These are phyloP conservation scores for Nebria salina DNA, from an alignment of 2,888 invertebrate species.

Conservation along the genomic window DNA sequence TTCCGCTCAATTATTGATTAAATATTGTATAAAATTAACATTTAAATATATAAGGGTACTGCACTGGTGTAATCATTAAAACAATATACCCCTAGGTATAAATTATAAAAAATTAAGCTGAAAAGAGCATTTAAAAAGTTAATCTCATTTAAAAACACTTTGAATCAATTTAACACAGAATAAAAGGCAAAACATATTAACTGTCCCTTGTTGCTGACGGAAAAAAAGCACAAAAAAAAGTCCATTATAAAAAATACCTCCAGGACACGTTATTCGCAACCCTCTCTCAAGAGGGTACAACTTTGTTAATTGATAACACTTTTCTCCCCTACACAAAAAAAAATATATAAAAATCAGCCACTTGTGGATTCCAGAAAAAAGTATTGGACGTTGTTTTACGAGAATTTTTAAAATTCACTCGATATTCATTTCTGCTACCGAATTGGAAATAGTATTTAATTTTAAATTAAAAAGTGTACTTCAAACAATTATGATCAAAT, in stretches of 20 bases:
- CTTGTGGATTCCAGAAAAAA: slow-evolving; percentile 40
- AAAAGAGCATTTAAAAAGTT: slow-evolving; percentile 27
- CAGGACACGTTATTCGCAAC: slow-evolving; percentile 17
- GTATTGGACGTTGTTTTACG: neutral
- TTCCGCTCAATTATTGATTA: too few relatives aligned
- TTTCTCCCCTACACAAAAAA: slow-evolving; percentile 20
- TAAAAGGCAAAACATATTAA: slow-evolving; percentile 25
- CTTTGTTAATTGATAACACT: slow-evolving; percentile 41
- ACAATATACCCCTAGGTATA: slow-evolving; percentile 5
- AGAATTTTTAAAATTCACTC: neutral
- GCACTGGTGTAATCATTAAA: neutral
- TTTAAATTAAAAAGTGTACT: neutral
- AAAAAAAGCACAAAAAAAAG: slow-evolving; percentile 29
- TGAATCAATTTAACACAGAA: slow-evolving; percentile 37
- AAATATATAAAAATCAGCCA: slow-evolving; percentile 17
- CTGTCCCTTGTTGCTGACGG: slow-evolving; percentile 22
- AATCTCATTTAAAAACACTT: slow-evolving; percentile 39
- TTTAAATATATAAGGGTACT: too few relatives aligned
- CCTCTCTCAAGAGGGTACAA: slow-evolving; percentile 9
- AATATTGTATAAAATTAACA: too few relatives aligned
- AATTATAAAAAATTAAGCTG: slow-evolving; percentile 36
- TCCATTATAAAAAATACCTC: slow-evolving; percentile 25
- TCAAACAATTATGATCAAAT: neutral
- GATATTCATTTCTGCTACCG: slow-evolving; percentile 10
- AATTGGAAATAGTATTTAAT: neutral